phyloP scores from a whole-genome alignment of 2,797 vertebrate species.

The Alauda arvensis region DNA sequence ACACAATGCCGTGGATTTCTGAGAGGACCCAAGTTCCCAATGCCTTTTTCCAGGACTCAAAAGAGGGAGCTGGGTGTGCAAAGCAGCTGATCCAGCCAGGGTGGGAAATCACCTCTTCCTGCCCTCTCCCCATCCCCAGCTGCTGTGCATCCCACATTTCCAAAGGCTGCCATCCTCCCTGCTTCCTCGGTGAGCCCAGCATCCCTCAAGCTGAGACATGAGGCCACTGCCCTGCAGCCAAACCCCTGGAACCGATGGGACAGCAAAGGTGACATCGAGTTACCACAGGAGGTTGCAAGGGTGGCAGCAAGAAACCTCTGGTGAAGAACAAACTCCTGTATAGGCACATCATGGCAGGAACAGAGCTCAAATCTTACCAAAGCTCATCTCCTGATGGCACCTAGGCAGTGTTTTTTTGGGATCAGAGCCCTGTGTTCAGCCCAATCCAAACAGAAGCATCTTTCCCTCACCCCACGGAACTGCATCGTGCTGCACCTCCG shows the following conservation, averaged over 20 bases:
- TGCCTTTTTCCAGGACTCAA: background rate
- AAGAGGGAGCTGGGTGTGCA: background rate
- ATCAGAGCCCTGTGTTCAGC: background rate
- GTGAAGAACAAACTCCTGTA: background rate
- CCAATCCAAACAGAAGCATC: background rate
- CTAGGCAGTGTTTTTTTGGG: background rate
- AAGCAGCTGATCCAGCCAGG: accelerated
- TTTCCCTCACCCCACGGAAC: background rate
- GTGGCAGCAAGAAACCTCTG: background rate
- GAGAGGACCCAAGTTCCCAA: background rate
- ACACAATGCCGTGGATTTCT: background rate
- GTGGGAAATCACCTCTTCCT: background rate
- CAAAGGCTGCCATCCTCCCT: background rate
- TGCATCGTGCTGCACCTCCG: accelerated
- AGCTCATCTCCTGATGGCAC: background rate
- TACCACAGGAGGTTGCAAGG: background rate
- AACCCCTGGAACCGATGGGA: background rate
- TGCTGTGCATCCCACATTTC: background rate
- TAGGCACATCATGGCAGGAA: accelerated
- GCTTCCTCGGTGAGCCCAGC: background rate
- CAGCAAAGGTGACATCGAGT: background rate
- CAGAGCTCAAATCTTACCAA: background rate
- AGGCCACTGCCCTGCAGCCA: background rate
- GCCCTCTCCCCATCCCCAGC: background rate
- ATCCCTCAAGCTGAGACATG: accelerated